A percentile compares a stretch with the other conserved stretches of the same genome.
These are phyloP conservation scores for Mellilla xanthometata DNA, from an alignment of 2,888 invertebrate genomes.

Conservation along the genomic window DNA sequence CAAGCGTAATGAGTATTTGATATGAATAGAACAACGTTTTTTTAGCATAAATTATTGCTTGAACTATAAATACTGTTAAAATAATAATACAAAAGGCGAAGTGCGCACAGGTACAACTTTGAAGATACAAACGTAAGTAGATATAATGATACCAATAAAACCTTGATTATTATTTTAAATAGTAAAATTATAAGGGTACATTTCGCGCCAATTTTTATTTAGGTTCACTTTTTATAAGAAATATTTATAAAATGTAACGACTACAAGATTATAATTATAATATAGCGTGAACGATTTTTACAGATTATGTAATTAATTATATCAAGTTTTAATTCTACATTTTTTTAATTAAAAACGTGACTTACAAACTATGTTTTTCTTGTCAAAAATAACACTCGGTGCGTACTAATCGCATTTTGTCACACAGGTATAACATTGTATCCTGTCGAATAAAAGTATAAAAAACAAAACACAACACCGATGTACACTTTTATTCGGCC, in stretches of 20 bases:
- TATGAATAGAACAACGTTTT: neutral
- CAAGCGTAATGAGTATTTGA: conserved; percentile 45
- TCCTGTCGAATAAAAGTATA: conserved; percentile 13
- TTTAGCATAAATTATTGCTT: too few relatives aligned
- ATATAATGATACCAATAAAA: neutral
- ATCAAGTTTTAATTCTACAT: conserved; percentile 5
- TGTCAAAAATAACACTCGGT: conserved; percentile 38
- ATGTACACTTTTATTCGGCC: conserved; percentile 22
- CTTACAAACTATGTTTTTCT: conserved; percentile 29
- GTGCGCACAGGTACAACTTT: too few relatives aligned
- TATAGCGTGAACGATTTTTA: conserved; percentile 15
- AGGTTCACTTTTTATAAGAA: neutral
- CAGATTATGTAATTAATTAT: conserved; percentile 5
- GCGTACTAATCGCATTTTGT: conserved; percentile 25
- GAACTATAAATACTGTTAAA: too few relatives aligned
- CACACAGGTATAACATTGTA: conserved; percentile 20
- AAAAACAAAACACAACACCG: neutral
- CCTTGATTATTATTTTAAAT: too few relatives aligned
- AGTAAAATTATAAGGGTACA: too few relatives aligned
- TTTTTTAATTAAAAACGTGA: conserved; percentile 24
- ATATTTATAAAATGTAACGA: conserved; percentile 6
- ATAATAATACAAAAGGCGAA: too few relatives aligned
- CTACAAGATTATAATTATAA: conserved; percentile 6
- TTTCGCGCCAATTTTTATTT: too few relatives aligned
- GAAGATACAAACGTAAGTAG: too few relatives aligned